Evolutionary conservation across 1,140 invertebrate species (phyloP), one percentile per base, ranked within the genome.

Genomic region (Battus philenor): DNA sequence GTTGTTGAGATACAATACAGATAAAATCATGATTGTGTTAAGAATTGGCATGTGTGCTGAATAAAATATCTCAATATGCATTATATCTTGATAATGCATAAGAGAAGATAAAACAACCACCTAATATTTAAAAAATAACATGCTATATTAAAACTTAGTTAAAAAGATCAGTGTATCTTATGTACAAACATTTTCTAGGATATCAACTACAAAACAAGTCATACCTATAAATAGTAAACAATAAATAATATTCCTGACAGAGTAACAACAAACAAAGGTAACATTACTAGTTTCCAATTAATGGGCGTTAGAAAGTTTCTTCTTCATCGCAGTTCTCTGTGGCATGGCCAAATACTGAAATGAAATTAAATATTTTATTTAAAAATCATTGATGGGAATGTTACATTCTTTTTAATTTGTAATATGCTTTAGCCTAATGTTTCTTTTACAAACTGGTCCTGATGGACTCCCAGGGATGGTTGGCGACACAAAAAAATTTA

Each of bases 301-400:
- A 79, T 68, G 71, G 44, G 20, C 56, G 45, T 73, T 82, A 95
- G 87, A 91, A 96, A 44, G 92, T 94, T 87, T 95, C 92, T 65
- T 91, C 91, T 76, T 93, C 93, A 81, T 93, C 90, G 86, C 94
- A 96, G 61, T 94, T 89, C 50, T 88, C 88, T 9, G 93, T 93
- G 58, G 89, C 89, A 71, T 96, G 94, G 4, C 93, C 94, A 84
- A 95, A 96, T 47, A 91, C 93, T 94, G 86, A 20, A 86, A 88
- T 49, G 61, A 61, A 57, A 58, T 59, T 33, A n/a, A n/a, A n/a
- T n/a, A n/a, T n/a, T n/a, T n/a, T n/a, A n/a, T n/a, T n/a, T n/a
- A n/a, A n/a, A n/a, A n/a, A n/a, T n/a, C n/a, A n/a, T n/a, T n/a
- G n/a, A n/a, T n/a, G n/a, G n/a, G n/a, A n/a, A n/a, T n/a, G n/a